These are phyloP conservation scores for Cremastinae sp. DNA, from an alignment of 2,888 invertebrate genomes.

Conservation along the genomic window DNA sequence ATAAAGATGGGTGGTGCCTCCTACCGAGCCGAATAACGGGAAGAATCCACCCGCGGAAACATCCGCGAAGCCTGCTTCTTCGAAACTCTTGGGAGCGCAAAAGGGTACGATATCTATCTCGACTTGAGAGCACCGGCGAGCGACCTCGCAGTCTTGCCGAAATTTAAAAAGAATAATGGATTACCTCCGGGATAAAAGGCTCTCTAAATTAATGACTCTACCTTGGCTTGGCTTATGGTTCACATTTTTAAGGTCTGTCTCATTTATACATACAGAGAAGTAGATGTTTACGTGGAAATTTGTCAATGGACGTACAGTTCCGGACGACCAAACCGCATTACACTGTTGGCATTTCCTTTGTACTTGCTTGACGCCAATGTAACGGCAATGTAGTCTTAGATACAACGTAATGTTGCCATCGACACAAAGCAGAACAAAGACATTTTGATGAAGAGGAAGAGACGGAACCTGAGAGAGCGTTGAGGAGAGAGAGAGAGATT, in stretches of 20 bases:
- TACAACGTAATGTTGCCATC: background rate
- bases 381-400: too few species aligned
- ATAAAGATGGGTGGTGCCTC: constrained; percentile 77
- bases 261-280: too few species aligned
- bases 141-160: constrained; percentile 15
- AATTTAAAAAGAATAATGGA: constrained; percentile 67
- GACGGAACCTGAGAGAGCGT: too few species aligned
- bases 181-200: too few species aligned
- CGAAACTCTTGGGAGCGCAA: constrained; percentile 64
- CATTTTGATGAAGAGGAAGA: background rate
- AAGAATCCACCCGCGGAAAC: constrained; percentile 65
- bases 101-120: constrained; percentile 64
- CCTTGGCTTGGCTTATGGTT: too few species aligned
- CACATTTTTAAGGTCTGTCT: too few species aligned
- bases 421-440: background rate
- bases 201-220: too few species aligned
- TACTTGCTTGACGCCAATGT: too few species aligned
- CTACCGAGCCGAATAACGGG: constrained; percentile 47
- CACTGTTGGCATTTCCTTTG: too few species aligned
- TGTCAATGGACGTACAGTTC: too few species aligned
- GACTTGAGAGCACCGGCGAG: constrained; percentile 38
- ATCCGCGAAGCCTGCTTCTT: constrained; percentile 65
- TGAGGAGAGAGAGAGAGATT: background rate
- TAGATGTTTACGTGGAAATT: too few species aligned
- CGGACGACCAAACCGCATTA: too few species aligned